phyloP scores from a whole-genome alignment of 2,797 vertebrate genomes.

The Malacoctenus gilli region DNA sequence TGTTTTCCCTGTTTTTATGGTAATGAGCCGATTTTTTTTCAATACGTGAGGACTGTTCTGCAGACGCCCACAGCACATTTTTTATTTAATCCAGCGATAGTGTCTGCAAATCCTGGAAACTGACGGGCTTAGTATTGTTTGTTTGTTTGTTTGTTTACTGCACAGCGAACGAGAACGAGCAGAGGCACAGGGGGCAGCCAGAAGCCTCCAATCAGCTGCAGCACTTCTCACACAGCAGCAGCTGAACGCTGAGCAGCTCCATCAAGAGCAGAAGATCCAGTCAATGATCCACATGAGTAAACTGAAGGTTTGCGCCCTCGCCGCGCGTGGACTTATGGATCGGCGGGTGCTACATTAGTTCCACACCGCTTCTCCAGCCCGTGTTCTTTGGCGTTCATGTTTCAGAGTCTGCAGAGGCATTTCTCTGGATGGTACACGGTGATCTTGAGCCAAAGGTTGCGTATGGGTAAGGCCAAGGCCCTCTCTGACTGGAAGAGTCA shows the following conservation, averaged over 20 bases:
- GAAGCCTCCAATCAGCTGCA: slow-evolving; percentile 36
- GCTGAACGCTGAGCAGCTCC: slow-evolving; percentile 41
- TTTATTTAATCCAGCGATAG: too few relatives aligned
- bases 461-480: slow-evolving; percentile 86
- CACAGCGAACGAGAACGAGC: slow-evolving; percentile 80
- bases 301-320: slow-evolving; percentile 73
- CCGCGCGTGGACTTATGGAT: neutral
- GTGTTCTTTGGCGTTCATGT: slow-evolving; percentile 4
- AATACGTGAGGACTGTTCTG: neutral
- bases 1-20: slow-evolving; percentile 3
- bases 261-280: slow-evolving; percentile 63
- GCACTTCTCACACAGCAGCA: slow-evolving; percentile 13
- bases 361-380: neutral
- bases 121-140: neutral
- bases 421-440: slow-evolving; percentile 91
- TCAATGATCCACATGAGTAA: slow-evolving; percentile 63
- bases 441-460: slow-evolving; percentile 84
- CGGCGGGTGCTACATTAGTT: neutral
- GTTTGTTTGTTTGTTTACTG: slow-evolving; percentile 31
- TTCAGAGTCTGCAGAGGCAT: slow-evolving; percentile 88
- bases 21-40: neutral
- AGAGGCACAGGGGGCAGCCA: slow-evolving; percentile 57
- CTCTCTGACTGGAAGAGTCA: slow-evolving; percentile 90
- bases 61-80: neutral
- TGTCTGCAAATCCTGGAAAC: neutral